These are phyloP conservation scores for Todiramphus saurophagus DNA, from an alignment of 2,113 vertebrate species.

Conservation along the genomic window DNA sequence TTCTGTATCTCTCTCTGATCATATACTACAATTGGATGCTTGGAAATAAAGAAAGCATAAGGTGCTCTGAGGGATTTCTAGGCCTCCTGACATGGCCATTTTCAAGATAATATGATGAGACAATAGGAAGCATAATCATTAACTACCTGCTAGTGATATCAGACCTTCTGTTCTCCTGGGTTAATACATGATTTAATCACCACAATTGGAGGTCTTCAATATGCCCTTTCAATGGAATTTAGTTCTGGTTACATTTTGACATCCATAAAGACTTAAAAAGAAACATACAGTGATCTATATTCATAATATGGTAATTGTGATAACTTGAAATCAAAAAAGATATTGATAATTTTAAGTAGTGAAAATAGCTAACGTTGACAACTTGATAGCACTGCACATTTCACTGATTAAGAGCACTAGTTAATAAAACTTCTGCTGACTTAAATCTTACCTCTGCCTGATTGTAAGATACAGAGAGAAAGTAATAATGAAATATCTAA, in stretches of 20 bases:
- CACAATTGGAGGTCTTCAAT: constrained; percentile 26
- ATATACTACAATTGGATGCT: neutral
- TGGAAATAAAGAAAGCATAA: neutral
- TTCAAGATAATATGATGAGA: constrained; percentile 31
- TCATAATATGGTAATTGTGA: neutral
- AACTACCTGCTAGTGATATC: constrained; percentile 29
- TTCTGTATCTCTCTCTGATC: neutral
- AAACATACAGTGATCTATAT: neutral
- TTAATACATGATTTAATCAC: constrained; percentile 47
- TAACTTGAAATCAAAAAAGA: neutral
- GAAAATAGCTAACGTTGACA: neutral
- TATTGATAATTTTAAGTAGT: neutral
- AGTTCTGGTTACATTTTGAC: constrained; percentile 6
- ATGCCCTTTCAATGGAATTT: neutral
- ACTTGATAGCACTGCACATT: neutral
- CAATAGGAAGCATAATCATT: constrained; percentile 8
- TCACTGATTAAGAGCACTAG: neutral
- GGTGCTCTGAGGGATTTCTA: neutral
- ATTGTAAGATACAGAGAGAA: neutral
- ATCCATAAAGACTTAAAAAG: neutral
- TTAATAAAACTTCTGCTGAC: neutral
- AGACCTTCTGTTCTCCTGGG: constrained; percentile 30
- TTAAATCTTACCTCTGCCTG: neutral
- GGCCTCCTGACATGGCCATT: neutral
- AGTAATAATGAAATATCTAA: neutral